Evolutionary conservation across 1,140 invertebrate species (phyloP), one percentile per base, ranked within the genome.

Genomic region (Panagrolaimus sp.): DNA sequence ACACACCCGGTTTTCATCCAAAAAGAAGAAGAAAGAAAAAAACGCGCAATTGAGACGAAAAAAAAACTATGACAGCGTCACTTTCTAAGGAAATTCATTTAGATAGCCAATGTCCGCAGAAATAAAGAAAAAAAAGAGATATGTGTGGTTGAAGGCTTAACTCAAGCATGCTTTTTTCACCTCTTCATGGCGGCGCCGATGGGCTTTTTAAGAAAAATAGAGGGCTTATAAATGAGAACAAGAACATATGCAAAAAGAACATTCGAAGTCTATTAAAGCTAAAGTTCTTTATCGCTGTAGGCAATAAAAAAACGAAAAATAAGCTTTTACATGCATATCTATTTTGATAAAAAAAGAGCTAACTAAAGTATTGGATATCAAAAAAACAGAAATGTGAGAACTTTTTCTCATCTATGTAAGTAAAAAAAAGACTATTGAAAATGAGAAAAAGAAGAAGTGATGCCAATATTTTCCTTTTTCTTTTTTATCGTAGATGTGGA

Each of bases 221-320:
- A 16, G 27, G 51, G 9, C 13, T 11, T 11, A 20, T n/a, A n/a
- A n/a, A n/a, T n/a, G n/a, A n/a, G n/a, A n/a, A 57, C 20, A 57
- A 57, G 27, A 57, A 57, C 51, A 57, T 57, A 57, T 27, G 51
- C 51, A 57, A 25, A 9, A 20, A 57, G 31, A 20, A 57, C 51
- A 57, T 57, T 57, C 20, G 20, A 57, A 57, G 51, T 20, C 20
- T 57, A 57, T 57, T 57, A 57, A 57, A 57, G 51, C 51, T 27
- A 4, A 38, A 38, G 31, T 38, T 38, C 31, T 38, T 38, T 38
- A 38, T 38, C 7, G 31, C 31, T 38, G 31, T 38, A 38, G 31
- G 31, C 31, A 38, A 38, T 38, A 38, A 38, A 38, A 38, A 38
- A 38, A 38, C 2, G 31, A 38, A 38, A 38, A 38, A 38, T 38